Base-by-base conservation (phyloP, 2,888 invertebrate genomes). In the Octodonta nipae region DNA sequence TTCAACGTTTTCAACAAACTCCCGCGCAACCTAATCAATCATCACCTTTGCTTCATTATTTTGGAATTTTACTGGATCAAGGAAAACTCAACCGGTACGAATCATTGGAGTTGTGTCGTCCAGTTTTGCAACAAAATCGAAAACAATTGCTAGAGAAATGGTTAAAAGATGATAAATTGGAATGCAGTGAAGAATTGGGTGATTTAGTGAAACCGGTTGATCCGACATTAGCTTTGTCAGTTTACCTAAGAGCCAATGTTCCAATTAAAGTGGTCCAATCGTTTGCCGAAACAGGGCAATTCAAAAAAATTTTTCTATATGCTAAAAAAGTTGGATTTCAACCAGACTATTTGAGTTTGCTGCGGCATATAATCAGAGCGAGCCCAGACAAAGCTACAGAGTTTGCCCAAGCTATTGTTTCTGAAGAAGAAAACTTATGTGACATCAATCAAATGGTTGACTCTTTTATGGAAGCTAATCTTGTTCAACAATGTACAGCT, bases 271-370 rank as follows among this genome's bases (percentile, higher is more conserved):
- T 89, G 3, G 95, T 98, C 43, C 96, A 98, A 66, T 95, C 95
- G 62, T 98, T 99, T 58, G 98, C 98, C 1, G 98, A 99, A 66
- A 98, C 96, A 3, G 96, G 96, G 0, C 98, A 99, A 64, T 98
- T 95, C 67, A 93, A 93, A 63, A 99, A 99, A 66, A 99, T 99
- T 50, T 93, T 99, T 20, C 70, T 98, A 15, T 99, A 99, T 56
- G 93, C 96, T 27, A 96, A 98, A 64, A 96, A 98, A 68, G 91
- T 92, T 36, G 66, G 66, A 41, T 98, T 92, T 64, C 91, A 88
- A 0, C 98, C 98, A 0, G 98, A 98, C 64, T 98, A 96, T 64
- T 78, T 96, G 46, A 93, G 82, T 67, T 71, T 99, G 16, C 68
- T 98, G 47, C 80, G 98, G 28, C 49, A 48, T 37, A 42, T 44